Evolutionary conservation across 2,797 vertebrate genomes (phyloP).

Genomic region (Sebastes melanostomus): DNA sequence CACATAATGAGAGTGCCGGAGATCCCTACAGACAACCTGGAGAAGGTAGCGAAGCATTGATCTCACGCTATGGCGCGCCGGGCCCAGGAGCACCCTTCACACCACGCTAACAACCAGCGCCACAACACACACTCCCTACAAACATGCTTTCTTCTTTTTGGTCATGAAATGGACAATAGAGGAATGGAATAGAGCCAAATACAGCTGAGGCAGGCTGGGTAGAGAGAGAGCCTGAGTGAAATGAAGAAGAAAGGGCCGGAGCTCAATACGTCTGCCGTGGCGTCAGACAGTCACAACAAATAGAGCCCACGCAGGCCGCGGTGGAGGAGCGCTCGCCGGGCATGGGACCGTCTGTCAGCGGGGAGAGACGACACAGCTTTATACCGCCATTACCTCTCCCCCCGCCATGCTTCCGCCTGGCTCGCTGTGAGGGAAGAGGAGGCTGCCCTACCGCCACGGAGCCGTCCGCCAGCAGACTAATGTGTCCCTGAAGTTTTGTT

Average conservation of each 20-base stretch:
- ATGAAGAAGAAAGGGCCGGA: constrained; percentile 74
- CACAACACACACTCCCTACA: constrained; percentile 14
- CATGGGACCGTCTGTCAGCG: constrained; percentile 69
- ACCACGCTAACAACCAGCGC: constrained; percentile 46
- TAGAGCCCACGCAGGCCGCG: constrained; percentile 14
- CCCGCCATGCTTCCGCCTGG: constrained; percentile 56
- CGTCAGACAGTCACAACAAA: constrained; percentile 63
- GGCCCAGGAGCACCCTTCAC: constrained; percentile 64
- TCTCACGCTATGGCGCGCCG: constrained; percentile 58
- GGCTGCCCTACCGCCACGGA: constrained; percentile 61
- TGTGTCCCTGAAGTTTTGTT: constrained; percentile 88
- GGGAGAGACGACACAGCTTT: constrained; percentile 74
- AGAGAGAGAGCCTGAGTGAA: constrained; percentile 62
- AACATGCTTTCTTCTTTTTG: constrained; percentile 36
- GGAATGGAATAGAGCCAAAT: constrained; percentile 66
- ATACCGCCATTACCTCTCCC: constrained; percentile 73
- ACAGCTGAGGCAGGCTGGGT: constrained; percentile 42
- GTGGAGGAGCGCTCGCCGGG: constrained; percentile 64
- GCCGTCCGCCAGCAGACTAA: constrained; percentile 77
- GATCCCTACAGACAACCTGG: constrained; percentile 67
- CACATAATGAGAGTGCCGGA: constrained; percentile 66
- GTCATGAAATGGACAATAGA: constrained; percentile 63
- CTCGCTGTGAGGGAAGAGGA: constrained; percentile 60
- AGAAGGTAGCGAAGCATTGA: constrained; percentile 75
- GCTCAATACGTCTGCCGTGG: constrained; percentile 77